Evolutionary conservation across 92 coral and sea anemone species (phyloP).

Genomic region (Isaurus tuberculatus): DNA sequence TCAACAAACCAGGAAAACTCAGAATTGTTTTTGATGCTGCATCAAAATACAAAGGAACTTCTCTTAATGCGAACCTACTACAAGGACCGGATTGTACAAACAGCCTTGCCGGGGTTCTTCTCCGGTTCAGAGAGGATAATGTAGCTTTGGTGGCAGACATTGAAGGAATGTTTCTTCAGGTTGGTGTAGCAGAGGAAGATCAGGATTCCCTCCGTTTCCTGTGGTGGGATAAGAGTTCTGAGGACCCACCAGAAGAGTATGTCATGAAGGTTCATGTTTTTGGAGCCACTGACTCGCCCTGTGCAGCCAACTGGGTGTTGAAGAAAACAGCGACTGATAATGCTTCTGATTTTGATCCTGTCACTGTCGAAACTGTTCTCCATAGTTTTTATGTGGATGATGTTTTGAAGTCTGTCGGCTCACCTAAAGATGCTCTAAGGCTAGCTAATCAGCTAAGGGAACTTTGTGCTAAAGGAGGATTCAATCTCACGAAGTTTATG

Average conservation of each 20-base stretch:
- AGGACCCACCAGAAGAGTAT: slow-evolving; percentile 37
- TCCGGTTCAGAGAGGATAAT: slow-evolving; percentile 39
- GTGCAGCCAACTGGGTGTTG: slow-evolving; percentile 56
- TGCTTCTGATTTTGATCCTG: slow-evolving; percentile 37
- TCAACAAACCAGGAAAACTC: slow-evolving; percentile 70
- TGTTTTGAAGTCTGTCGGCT: too few relatives aligned
- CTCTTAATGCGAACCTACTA: slow-evolving; percentile 67
- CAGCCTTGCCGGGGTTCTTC: too few relatives aligned
- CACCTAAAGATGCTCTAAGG: too few relatives aligned
- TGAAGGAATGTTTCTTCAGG: too few relatives aligned
- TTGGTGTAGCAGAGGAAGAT: too few relatives aligned
- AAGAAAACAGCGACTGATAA: slow-evolving; percentile 50
- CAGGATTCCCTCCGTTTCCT: too few relatives aligned
- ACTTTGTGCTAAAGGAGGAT: slow-evolving; percentile 59
- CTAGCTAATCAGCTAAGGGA: background rate
- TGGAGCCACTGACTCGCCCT: slow-evolving; percentile 66
- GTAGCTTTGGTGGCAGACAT: slow-evolving; percentile 28
- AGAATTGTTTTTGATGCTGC: slow-evolving; percentile 77
- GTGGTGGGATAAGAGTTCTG: slow-evolving; percentile 63
- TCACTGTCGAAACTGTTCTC: slow-evolving; percentile 30
- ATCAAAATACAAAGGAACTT: slow-evolving; percentile 63
- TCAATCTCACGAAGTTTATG: slow-evolving; percentile 55
- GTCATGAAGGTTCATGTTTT: slow-evolving; percentile 56
- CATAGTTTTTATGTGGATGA: slow-evolving; percentile 57
- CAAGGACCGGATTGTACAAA: slow-evolving; percentile 73